These are phyloP conservation scores for Mionectes olivaceus DNA, from an alignment of 2,797 vertebrate species.

Conservation along the genomic window DNA sequence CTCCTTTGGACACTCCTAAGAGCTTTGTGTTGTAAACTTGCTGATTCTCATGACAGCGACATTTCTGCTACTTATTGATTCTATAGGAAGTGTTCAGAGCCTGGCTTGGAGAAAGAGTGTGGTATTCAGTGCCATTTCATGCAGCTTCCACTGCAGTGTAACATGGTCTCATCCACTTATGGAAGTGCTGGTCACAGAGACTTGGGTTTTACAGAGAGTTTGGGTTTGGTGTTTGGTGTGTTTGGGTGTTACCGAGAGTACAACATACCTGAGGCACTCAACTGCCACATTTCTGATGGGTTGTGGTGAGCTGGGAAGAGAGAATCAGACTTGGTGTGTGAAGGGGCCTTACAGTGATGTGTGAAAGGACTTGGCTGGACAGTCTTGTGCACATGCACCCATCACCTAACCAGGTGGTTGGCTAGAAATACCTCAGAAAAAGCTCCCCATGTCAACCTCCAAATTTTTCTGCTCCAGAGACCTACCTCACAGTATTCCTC, in stretches of 20 bases:
- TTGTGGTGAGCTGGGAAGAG: background rate
- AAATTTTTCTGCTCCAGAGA: background rate
- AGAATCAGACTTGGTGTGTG: background rate
- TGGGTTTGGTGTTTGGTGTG: no score
- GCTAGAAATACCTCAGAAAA: background rate
- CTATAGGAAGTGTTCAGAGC: background rate
- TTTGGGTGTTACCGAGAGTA: background rate
- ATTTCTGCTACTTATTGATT: background rate
- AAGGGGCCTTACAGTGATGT: background rate
- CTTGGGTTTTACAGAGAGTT: no score
- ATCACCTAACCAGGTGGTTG: background rate
- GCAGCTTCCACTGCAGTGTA: background rate
- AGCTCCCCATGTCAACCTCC: background rate
- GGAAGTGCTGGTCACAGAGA: background rate
- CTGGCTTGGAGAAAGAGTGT: background rate
- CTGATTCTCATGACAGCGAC: background rate
- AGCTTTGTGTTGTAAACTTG: background rate
- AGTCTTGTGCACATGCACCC: rapidly evolving
- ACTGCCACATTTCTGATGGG: background rate
- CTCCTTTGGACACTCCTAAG: no score
- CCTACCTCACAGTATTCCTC: background rate
- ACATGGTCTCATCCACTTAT: background rate
- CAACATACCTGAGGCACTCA: background rate
- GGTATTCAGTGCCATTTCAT: background rate
- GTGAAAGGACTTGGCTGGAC: background rate